Evolutionary conservation across 2,113 vertebrate genomes (phyloP).

Genomic region (Chlorocebus sabaeus): DNA sequence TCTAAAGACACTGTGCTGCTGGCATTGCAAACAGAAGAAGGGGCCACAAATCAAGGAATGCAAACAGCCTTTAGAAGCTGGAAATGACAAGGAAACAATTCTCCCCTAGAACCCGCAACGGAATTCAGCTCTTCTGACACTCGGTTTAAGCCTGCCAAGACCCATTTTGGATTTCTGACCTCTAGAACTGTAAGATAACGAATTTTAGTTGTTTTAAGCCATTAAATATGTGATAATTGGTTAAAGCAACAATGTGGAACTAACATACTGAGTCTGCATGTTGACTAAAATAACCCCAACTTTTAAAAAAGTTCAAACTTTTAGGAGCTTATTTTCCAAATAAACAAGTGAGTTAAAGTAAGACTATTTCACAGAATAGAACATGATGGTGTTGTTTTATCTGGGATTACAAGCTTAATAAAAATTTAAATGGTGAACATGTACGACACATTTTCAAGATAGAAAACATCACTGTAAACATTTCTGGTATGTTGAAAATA

Average conservation of each 20-base stretch:
- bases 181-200: not conserved
- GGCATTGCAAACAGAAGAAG: not conserved
- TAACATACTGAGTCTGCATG: not conserved
- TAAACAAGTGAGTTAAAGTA: not conserved
- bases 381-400: not conserved
- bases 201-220: not conserved
- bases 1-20: not conserved
- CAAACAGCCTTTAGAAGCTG: not conserved
- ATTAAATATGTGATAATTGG: not conserved
- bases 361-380: not conserved
- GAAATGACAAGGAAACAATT: not conserved
- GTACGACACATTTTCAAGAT: not conserved
- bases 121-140: not conserved
- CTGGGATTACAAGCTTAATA: not conserved
- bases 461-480: not conserved
- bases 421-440: not conserved
- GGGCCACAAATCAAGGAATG: not conserved
- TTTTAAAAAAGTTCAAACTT: constrained; percentile 6
- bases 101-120: not conserved
- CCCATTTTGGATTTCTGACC: not conserved
- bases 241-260: not conserved
- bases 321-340: not conserved
- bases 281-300: not conserved
- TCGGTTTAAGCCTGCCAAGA: not conserved
- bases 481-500: not conserved